Conservation (phyloP, 2,888 invertebrate species). For the Sphaeridia pumilis region DNA sequence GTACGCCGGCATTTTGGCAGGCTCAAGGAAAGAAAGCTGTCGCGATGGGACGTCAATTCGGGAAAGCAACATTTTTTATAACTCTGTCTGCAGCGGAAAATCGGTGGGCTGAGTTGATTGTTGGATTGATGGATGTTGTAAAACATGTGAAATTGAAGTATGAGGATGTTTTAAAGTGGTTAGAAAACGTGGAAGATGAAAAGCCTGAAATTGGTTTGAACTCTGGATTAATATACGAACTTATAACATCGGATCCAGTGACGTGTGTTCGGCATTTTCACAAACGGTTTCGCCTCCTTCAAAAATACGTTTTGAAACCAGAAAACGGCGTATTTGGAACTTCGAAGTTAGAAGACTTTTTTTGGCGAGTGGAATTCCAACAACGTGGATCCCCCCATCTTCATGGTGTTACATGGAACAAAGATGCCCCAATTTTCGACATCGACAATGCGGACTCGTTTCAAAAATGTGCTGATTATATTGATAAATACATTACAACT, state of each 20-base stretch:
- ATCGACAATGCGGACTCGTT: constrained; percentile 1
- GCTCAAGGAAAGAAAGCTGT: constrained; percentile 8
- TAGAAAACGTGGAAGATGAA: background rate
- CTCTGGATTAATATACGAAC: background rate
- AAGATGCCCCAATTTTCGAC: constrained; percentile 14
- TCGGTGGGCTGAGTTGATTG: constrained; percentile 16
- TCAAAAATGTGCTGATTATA: constrained; percentile 1
- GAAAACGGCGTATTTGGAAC: constrained; percentile 4
- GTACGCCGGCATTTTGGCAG: constrained; percentile 18
- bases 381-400: constrained; percentile 10
- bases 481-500: constrained; percentile 16
- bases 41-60: constrained; percentile 20
- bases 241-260: constrained; percentile 7
- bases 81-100: constrained; percentile 23
- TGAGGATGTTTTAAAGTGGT: constrained; percentile 13
- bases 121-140: constrained; percentile 2
- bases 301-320: constrained; percentile 7
- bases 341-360: constrained; percentile 7
- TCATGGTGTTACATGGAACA: constrained; percentile 17
- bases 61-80: constrained; percentile 17
- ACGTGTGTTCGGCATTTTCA: constrained; percentile 16
- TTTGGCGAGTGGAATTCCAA: constrained; percentile 11
- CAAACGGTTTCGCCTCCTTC: constrained; percentile 1
- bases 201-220: too few species aligned
- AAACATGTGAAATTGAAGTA: background rate